Evolutionary conservation across 2,113 vertebrate genomes (phyloP).

Genomic region (Vulpes lagopus): DNA sequence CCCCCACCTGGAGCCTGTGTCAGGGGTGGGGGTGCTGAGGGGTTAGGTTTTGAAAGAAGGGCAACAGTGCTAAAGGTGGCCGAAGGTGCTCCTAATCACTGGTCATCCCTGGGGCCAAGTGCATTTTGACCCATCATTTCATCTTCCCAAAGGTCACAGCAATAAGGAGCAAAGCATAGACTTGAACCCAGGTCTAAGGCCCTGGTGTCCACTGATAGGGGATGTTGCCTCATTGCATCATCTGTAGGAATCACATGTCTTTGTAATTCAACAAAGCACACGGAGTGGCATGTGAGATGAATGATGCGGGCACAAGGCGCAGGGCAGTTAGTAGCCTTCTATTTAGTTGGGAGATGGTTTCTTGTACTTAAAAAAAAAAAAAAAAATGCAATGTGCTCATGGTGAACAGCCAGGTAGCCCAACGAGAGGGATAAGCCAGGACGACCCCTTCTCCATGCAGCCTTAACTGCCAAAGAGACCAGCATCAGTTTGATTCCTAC

Average conservation of each 20-base stretch:
- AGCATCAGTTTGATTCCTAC: neutral
- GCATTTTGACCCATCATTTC: neutral
- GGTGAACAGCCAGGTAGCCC: neutral
- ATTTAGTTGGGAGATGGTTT: neutral
- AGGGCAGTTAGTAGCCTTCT: neutral
- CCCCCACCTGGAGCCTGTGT: neutral
- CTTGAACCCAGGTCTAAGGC: neutral
- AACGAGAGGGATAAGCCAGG: neutral
- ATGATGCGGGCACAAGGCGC: neutral
- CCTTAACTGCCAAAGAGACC: neutral
- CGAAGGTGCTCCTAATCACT: neutral
- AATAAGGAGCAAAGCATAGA: neutral
- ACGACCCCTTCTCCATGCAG: neutral
- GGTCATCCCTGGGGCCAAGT: neutral
- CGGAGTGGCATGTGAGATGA: neutral
- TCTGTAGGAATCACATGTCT: neutral
- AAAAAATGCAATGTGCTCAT: neutral
- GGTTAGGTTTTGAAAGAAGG: neutral
- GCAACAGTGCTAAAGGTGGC: neutral
- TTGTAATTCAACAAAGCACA: neutral
- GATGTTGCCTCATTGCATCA: neutral
- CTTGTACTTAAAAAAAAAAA: neutral
- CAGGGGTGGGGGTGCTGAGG: too few relatives aligned
- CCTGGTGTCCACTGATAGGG: neutral
- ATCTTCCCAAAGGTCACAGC: neutral